Evolutionary conservation across 2,888 invertebrate genomes (phyloP).

Genomic region (Escarpia spicata): DNA sequence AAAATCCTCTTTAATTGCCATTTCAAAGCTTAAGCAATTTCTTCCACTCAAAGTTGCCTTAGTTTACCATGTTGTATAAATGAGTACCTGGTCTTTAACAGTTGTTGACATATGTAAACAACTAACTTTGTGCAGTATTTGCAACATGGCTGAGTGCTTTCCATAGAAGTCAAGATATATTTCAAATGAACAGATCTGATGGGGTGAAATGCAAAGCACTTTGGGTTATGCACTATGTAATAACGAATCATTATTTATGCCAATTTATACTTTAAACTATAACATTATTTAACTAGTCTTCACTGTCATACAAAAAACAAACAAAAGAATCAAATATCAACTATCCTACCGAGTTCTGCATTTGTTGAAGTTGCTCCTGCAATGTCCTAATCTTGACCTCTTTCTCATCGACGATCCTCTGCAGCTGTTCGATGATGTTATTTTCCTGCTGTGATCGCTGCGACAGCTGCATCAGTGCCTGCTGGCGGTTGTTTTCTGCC

Average conservation of each 20-base stretch:
- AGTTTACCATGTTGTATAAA: no score
- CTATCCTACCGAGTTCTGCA: constrained; percentile 48
- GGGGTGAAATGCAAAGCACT: no score
- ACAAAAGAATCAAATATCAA: background rate
- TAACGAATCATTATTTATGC: background rate
- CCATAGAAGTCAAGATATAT: no score
- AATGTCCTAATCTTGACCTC: constrained; percentile 55
- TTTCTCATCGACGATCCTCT: constrained; percentile 59
- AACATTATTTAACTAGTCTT: background rate
- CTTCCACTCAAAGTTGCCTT: no score
- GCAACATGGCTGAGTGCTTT: no score
- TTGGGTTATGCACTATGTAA: no score
- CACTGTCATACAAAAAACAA: background rate
- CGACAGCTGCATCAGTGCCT: constrained; percentile 48
- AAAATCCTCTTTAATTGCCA: no score
- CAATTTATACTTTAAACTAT: background rate
- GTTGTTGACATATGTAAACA: no score
- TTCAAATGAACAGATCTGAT: no score
- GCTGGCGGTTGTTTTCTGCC: constrained; percentile 43
- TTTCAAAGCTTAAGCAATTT: no score
- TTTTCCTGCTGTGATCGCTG: constrained; percentile 57
- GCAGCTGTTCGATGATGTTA: constrained; percentile 60
- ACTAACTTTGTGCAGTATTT: no score
- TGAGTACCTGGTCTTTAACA: no score
- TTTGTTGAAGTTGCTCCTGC: constrained; percentile 56